Evolutionary conservation across 2,888 invertebrate species (phyloP), one percentile per base, ranked within the genome.

Genomic region (Laothoe populi): DNA sequence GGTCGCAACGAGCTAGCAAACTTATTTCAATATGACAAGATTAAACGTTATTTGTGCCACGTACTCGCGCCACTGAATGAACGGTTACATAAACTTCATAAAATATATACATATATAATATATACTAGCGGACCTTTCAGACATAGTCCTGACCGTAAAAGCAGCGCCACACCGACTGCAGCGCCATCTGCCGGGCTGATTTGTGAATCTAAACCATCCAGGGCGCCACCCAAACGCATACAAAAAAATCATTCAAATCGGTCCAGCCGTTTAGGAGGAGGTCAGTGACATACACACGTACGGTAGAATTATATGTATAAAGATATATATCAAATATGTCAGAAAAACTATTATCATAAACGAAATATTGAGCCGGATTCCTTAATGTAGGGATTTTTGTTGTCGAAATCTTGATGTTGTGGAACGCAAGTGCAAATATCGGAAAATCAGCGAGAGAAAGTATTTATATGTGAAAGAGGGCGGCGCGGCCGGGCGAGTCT

Each of bases 391-490:
- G 3, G 21, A 5, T n/a, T 46, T n/a, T 46, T 31, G 8, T 45
- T 45, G 42, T 21, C 46, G 16, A 45, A 44, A 45, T n/a, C 31
- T n/a, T 13, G 26, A 16, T 45, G 57, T 48, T 38, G 38, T 45
- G n/a, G 66, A 73, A 70, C 77, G 80, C 78, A 76, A 72, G 74
- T 74, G 80, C 83, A 86, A 90, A 90, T 87, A 87, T 87, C 83
- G 77, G 86, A 78, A 84, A 86, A 87, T 84, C 77, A 72, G 77
- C 74, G 70, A 82, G 87, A 88, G 90, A 90, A 90, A 91, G 90
- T 90, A 86, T 86, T 87, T 88, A 86, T 86, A 87, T 87, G 89
- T 87, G 84, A 82, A 80, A 78, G 79, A 80, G 82, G 83, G 78
- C 75, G 80, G 81, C 67, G 72, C 70, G 70, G 73, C 65, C 69